Evolutionary conservation across 1,140 invertebrate species (phyloP).

Genomic region (Leptonema lineaticorne): DNA sequence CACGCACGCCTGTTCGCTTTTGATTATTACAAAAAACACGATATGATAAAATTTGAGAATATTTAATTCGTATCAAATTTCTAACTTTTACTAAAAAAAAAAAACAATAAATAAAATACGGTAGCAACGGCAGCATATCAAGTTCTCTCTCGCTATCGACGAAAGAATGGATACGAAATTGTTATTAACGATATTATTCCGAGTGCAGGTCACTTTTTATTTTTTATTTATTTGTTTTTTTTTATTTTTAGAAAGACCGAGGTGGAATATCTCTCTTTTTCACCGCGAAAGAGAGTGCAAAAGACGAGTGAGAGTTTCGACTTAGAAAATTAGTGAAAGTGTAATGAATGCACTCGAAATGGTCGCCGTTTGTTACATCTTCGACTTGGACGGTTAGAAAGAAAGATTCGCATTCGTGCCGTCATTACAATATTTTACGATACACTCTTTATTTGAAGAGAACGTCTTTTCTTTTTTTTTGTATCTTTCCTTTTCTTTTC

Average conservation of each 20-base stretch:
- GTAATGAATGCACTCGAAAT: constrained; percentile 30
- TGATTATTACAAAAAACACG: not conserved
- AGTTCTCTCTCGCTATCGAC: too few species aligned
- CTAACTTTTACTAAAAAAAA: too few species aligned
- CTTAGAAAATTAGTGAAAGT: constrained; percentile 31
- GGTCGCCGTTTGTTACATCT: constrained; percentile 8
- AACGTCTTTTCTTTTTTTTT: too few species aligned
- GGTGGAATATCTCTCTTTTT: not conserved
- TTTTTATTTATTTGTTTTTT: too few species aligned
- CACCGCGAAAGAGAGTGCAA: constrained; percentile 17
- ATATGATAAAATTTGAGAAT: not conserved
- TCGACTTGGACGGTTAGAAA: not conserved
- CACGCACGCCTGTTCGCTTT: not conserved
- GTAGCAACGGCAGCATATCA: too few species aligned
- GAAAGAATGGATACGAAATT: not conserved
- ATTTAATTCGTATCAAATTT: not conserved
- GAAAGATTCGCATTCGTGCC: not conserved
- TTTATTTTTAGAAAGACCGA: not conserved
- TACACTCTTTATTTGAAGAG: not conserved
- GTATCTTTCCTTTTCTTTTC: not conserved
- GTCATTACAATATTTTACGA: constrained; percentile 11
- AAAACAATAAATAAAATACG: too few species aligned
- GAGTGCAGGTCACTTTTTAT: not conserved
- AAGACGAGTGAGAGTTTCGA: constrained; percentile 26
- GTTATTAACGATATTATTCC: too few species aligned